Percentiles rank a stretch among this genome's conserved stretches.
Conservation (phyloP, 53 echinoderm and acorn worm genomes). For the Holothuria scabra region DNA sequence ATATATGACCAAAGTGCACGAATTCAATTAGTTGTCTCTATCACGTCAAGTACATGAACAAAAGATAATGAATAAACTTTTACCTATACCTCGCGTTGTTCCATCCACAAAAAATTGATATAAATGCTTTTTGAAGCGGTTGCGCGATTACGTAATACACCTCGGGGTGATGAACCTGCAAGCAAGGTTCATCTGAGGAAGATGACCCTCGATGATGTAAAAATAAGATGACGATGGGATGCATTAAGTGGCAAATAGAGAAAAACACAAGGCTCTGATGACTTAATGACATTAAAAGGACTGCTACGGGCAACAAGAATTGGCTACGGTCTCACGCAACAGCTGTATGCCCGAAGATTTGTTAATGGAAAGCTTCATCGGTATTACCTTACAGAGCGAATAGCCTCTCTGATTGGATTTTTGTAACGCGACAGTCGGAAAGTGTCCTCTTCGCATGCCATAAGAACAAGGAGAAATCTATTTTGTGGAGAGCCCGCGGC, state of each 20-base stretch:
- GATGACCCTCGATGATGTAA: neutral
- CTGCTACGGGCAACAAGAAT: constrained; percentile 4
- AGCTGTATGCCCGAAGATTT: constrained; percentile 32
- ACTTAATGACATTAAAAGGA: constrained; percentile 26
- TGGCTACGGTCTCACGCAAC: constrained; percentile 5
- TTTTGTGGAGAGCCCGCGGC: constrained; percentile 27
- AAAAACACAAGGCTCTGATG: constrained; percentile 27
- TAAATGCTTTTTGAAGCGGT: no score
- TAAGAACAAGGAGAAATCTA: constrained; percentile 16
- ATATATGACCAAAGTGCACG: no score
- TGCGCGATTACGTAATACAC: no score
- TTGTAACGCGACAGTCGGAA: neutral
- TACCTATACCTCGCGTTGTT: no score
- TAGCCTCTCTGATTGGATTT: constrained; percentile 16
- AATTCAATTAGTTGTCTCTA: no score
- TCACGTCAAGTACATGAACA: no score
- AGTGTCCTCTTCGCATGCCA: constrained; percentile 20
- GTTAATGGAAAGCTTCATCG: constrained; percentile 24
- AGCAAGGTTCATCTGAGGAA: no score
- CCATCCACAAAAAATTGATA: no score
- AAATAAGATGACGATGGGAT: constrained; percentile 12
- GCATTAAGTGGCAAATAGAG: constrained; percentile 21
- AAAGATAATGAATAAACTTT: no score
- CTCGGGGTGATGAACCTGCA: no score
- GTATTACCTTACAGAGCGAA: constrained; percentile 7